Evolutionary conservation across 1,140 invertebrate genomes (phyloP), one percentile per base, ranked within the genome.

Genomic region (Ylistrum balloti): DNA sequence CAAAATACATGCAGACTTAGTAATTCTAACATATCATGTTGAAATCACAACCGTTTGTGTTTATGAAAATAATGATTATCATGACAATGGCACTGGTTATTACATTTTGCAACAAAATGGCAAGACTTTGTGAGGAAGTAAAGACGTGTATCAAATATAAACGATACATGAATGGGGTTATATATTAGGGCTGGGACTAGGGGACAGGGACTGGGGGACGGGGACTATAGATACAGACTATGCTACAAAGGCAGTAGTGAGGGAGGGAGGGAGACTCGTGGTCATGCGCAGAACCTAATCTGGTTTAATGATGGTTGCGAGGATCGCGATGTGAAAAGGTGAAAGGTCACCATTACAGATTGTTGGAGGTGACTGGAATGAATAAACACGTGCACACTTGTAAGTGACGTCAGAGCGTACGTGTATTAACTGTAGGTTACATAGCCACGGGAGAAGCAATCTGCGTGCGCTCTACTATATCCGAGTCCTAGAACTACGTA

Each of bases 11-110:
- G n/a, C 56, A 28, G 56, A 74, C n/a, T 2, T 17, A 74, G 56
- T 74, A 28, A 28, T 17, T 9, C n/a, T n/a, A 74, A n/a, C 56
- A 74, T 74, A 28, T 38, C 13, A 38, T 38, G 13, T 38, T 38
- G 56, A 74, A 74, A 74, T 74, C 56, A 74, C 56, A 74, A 74
- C 56, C 56, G 56, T 74, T 74, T 17, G 5, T 45, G 56, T 74
- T 1, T 28, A 74, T 74, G 56, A 74, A 74, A 28, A 74, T 74
- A 74, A 74, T 45, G 41, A 45, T 74, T 74, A 74, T 74, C n/a
- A 28, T 74, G 22, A 74, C 56, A 74, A 74, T n/a, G 56, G 56
- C 56, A 74, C 56, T 74, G 22, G 22, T 22, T 74, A 28, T 3
- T 5, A 17, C 22, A 74, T 74, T 74, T 28, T 5, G 28, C n/a